phyloP scores from a whole-genome alignment of 2,888 invertebrate species.

The Acanthococcus lagerstroemiae region DNA sequence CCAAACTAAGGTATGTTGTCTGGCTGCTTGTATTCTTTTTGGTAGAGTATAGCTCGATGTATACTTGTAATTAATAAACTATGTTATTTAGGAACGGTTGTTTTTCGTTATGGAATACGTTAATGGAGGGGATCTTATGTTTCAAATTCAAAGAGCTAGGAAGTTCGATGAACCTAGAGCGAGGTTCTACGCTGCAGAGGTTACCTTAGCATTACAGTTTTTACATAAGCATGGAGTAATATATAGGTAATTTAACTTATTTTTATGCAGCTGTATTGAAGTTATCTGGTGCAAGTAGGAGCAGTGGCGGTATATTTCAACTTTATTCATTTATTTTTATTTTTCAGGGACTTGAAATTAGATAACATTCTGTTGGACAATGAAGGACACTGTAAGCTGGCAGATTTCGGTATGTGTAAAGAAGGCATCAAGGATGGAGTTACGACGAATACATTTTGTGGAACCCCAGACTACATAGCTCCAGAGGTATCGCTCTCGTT shows the following conservation, averaged over 20 bases:
- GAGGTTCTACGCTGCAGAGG: conserved; percentile 96
- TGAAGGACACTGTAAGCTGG: conserved; percentile 87
- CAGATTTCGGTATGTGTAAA: conserved; percentile 98
- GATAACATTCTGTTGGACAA: conserved; percentile 96
- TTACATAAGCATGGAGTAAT: conserved; percentile 94
- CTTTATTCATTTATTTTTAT: not conserved
- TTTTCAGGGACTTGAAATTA: conserved; percentile 81
- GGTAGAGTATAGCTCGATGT: not conserved
- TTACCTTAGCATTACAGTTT: conserved; percentile 93
- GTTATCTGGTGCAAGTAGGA: not conserved
- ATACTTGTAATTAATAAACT: conserved; percentile 25
- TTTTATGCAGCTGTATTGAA: not conserved
- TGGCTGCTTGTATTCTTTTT: no score
- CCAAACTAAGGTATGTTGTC: conserved; percentile 78
- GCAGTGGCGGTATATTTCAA: not conserved
- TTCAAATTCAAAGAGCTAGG: conserved; percentile 95
- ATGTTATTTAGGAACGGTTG: conserved; percentile 58
- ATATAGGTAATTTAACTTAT: conserved; percentile 52
- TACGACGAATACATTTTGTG: conserved; percentile 94
- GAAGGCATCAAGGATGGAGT: conserved; percentile 83
- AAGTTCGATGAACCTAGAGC: conserved; percentile 96
- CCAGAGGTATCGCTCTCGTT: no score
- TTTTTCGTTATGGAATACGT: conserved; percentile 99
- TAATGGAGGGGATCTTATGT: conserved; percentile 97
- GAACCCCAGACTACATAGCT: conserved; percentile 99